phyloP scores from a whole-genome alignment of 2,888 invertebrate genomes.

The Idaea dimidiata region DNA sequence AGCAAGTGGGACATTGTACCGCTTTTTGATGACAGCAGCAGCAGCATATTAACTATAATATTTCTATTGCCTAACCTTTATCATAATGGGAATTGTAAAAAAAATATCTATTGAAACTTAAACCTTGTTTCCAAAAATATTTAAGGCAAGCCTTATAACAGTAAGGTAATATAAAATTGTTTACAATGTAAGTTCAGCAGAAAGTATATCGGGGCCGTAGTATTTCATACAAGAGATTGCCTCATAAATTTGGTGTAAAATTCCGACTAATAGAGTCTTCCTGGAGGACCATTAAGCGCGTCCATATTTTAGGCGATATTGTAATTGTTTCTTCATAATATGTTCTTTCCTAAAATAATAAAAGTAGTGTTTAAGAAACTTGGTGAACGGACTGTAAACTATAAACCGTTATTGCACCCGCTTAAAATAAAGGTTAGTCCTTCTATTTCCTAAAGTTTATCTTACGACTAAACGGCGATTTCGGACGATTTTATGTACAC shows the following conservation, averaged over 20 bases:
- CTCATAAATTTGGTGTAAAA: constrained; percentile 54
- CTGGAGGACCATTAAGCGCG: constrained; percentile 55
- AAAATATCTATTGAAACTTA: background rate
- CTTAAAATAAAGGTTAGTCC: background rate
- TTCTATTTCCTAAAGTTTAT: background rate
- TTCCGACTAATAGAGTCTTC: constrained; percentile 62
- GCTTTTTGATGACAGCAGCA: no score
- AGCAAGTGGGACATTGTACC: no score
- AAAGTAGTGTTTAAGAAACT: background rate
- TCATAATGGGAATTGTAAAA: background rate
- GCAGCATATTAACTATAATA: no score
- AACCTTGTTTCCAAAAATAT: background rate
- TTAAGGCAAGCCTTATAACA: background rate
- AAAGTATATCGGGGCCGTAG: constrained; percentile 27
- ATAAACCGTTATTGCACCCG: background rate
- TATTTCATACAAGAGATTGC: constrained; percentile 50
- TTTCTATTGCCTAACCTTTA: no score
- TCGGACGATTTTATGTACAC: background rate
- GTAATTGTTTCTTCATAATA: constrained; percentile 1
- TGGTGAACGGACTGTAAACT: background rate
- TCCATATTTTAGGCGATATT: constrained; percentile 32
- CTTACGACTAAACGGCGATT: background rate
- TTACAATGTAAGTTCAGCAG: constrained; percentile 27
- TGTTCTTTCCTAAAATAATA: background rate
- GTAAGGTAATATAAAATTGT: constrained; percentile 23